Evolutionary conservation across 2,797 vertebrate species (phyloP).

Genomic region (Euthynnus affinis): DNA sequence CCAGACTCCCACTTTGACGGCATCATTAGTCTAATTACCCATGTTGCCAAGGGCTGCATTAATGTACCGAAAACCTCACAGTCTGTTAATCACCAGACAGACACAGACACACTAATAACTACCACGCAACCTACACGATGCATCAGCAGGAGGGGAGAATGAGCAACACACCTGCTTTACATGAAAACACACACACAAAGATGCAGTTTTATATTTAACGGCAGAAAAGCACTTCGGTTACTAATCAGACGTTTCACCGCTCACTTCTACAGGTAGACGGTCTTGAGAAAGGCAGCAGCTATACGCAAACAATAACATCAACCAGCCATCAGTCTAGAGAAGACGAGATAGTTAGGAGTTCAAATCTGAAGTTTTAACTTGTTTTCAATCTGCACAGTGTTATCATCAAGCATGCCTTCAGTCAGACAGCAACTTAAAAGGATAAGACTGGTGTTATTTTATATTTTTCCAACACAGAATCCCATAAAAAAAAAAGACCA

Average conservation of each 20-base stretch:
- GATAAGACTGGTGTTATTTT: too few relatives aligned
- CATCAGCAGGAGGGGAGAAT: conserved; percentile 43
- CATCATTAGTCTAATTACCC: conserved; percentile 87
- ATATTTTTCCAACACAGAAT: too few relatives aligned
- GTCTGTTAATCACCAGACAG: conserved; percentile 77
- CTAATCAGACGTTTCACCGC: background rate
- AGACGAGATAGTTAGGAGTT: background rate
- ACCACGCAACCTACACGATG: conserved; percentile 53
- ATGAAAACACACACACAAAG: conserved; percentile 46
- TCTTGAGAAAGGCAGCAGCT: conserved; percentile 9
- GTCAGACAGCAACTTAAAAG: background rate
- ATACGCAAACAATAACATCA: conserved; percentile 2
- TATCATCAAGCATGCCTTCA: background rate
- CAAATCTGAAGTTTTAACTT: background rate
- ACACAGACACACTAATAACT: conserved; percentile 67
- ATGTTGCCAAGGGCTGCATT: conserved; percentile 79
- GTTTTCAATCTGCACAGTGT: background rate
- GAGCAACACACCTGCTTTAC: conserved; percentile 59
- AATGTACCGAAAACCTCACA: conserved; percentile 78
- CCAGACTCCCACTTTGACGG: conserved; percentile 77
- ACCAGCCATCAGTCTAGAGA: conserved; percentile 8
- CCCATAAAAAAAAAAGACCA: too few relatives aligned
- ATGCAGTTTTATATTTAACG: conserved; percentile 25
- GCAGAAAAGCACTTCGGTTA: conserved; percentile 20
- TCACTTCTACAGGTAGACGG: conserved; percentile 25